Evolutionary conservation across 64 coral and sea anemone species (phyloP).

Genomic region (Stichodactyla helianthus): DNA sequence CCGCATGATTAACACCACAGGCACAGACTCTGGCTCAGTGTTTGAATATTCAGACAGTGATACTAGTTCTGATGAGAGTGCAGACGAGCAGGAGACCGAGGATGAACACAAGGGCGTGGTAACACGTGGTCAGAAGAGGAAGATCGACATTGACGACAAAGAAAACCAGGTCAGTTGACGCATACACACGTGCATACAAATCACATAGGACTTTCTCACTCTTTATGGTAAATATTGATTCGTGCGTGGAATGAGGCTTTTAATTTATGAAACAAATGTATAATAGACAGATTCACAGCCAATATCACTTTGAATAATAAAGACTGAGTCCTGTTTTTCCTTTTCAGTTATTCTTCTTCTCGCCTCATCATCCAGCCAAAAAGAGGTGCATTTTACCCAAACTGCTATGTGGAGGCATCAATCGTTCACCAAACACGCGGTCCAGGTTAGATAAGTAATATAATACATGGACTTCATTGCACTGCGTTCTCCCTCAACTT

Average conservation of each 20-base stretch:
- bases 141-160: conserved; percentile 9
- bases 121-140: not conserved
- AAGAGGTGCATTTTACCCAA: conserved; percentile 7
- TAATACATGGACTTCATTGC: not conserved
- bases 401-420: not conserved
- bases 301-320: not conserved
- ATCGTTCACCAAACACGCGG: not conserved
- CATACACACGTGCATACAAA: not conserved
- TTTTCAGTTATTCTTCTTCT: not conserved
- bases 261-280: too few species aligned
- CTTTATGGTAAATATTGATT: too few species aligned
- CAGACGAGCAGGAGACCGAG: not conserved
- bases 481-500: too few species aligned
- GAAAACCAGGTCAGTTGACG: conserved; percentile 18
- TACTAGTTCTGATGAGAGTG: not conserved
- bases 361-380: not conserved
- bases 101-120: not conserved
- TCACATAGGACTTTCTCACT: too few species aligned
- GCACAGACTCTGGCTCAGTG: not conserved
- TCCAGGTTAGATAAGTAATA: not conserved
- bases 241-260: too few species aligned
- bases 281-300: too few species aligned
- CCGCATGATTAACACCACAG: conserved; percentile 4
- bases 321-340: not conserved
- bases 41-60: not conserved